Percentiles rank a stretch among this genome's conserved stretches.
phyloP scores from a whole-genome alignment of 2,888 invertebrate species.

The Dimorphilus gyrociliatus region DNA sequence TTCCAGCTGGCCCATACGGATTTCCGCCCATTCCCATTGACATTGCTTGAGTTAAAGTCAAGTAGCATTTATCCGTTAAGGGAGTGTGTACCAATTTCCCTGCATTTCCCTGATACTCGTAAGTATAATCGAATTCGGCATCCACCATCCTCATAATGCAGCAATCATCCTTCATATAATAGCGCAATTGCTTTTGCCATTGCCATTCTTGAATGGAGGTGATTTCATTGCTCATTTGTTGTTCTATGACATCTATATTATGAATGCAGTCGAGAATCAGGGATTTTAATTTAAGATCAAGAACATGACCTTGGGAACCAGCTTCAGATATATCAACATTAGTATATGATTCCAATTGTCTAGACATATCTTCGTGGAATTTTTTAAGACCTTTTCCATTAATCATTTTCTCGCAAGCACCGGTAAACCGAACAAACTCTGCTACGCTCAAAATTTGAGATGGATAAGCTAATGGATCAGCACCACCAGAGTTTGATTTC shows the following conservation, averaged over 20 bases:
- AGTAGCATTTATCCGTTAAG: slow-evolving; percentile 88
- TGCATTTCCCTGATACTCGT: slow-evolving; percentile 93
- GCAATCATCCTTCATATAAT: too few relatives aligned
- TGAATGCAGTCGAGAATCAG: slow-evolving; percentile 83
- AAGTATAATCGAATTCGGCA: slow-evolving; percentile 84
- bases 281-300: slow-evolving; percentile 72
- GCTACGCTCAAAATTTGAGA: slow-evolving; percentile 67
- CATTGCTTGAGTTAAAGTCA: slow-evolving; percentile 80
- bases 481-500: too few relatives aligned
- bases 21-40: slow-evolving; percentile 91
- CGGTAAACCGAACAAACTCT: slow-evolving; percentile 67
- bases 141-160: slow-evolving; percentile 73
- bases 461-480: slow-evolving; percentile 50
- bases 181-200: slow-evolving; percentile 87
- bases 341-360: slow-evolving; percentile 40
- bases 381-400: slow-evolving; percentile 40
- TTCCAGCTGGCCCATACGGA: slow-evolving; percentile 96
- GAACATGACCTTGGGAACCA: slow-evolving; percentile 44
- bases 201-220: slow-evolving; percentile 60
- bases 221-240: slow-evolving; percentile 50
- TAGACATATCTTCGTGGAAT: slow-evolving; percentile 30
- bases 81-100: slow-evolving; percentile 86
- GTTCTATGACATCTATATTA: slow-evolving; percentile 63
- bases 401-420: slow-evolving; percentile 64
- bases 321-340: slow-evolving; percentile 26